Percentiles rank a stretch among this genome's conserved stretches.
phyloP scores from a whole-genome alignment of 2,888 invertebrate genomes.

The Torymus tubicola region DNA sequence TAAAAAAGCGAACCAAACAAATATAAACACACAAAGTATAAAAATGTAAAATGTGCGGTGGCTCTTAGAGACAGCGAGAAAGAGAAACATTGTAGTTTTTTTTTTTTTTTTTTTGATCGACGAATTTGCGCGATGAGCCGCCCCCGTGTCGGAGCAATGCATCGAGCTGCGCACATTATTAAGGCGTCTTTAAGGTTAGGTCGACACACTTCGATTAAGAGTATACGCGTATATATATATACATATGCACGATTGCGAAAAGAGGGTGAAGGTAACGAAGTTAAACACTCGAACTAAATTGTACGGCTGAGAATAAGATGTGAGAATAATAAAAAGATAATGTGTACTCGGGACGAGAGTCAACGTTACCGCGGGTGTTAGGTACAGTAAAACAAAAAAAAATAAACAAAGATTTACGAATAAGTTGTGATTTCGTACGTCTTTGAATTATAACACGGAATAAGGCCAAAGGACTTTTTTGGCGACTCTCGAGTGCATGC shows the following conservation, averaged over 20 bases:
- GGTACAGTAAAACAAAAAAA: too few species aligned
- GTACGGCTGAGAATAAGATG: too few species aligned
- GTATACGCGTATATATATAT: constrained; percentile 13
- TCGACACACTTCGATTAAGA: constrained; percentile 39
- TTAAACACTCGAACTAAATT: too few species aligned
- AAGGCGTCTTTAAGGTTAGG: constrained; percentile 28
- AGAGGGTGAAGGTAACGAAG: neutral
- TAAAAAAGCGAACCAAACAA: constrained; percentile 1
- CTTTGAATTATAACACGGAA: too few species aligned
- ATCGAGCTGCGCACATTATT: constrained; percentile 38
- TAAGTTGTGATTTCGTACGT: too few species aligned
- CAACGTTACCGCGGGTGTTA: too few species aligned
- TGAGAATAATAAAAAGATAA: too few species aligned
- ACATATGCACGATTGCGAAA: neutral
- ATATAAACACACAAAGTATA: constrained; percentile 1
- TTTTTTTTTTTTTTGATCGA: constrained; percentile 10
- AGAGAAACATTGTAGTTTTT: constrained; percentile 8
- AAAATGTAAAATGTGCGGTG: neutral
- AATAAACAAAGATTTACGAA: too few species aligned
- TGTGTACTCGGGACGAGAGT: too few species aligned
- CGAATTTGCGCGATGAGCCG: neutral
- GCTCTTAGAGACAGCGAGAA: neutral
- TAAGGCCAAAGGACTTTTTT: too few species aligned
- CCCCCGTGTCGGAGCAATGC: constrained; percentile 40
- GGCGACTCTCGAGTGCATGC: neutral